Conservation (phyloP, 23 tunicate species). For the Clavelina lepadiformis region DNA sequence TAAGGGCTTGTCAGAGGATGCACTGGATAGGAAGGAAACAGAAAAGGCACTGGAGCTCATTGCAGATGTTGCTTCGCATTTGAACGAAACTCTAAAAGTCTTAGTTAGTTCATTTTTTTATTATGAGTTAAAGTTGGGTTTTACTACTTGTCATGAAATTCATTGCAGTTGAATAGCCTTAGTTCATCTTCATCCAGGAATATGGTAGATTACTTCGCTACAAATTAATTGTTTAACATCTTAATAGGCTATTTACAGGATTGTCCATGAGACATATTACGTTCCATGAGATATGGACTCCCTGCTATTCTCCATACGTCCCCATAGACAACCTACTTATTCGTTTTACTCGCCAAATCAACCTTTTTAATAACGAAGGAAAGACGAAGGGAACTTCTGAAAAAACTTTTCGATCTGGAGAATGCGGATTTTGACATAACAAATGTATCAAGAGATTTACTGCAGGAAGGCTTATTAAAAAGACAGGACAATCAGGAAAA, state of each 20-base stretch:
- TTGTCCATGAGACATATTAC: too few relatives aligned
- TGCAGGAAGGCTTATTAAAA: slow-evolving; percentile 68
- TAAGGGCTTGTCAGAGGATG: slow-evolving; percentile 63
- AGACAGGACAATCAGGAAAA: slow-evolving; percentile 79
- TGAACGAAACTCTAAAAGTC: slow-evolving; percentile 63
- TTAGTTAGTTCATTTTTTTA: slow-evolving; percentile 52
- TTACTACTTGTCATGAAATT: not conserved
- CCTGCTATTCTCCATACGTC: slow-evolving; percentile 55
- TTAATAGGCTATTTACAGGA: too few relatives aligned
- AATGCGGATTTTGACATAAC: slow-evolving; percentile 73
- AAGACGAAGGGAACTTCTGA: slow-evolving; percentile 51
- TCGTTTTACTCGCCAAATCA: not conserved
- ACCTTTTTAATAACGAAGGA: slow-evolving; percentile 34
- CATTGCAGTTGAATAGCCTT: not conserved
- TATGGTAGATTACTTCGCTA: too few relatives aligned
- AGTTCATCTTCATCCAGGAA: not conserved
- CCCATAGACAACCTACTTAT: slow-evolving; percentile 34
- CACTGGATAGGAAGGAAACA: slow-evolving; percentile 48
- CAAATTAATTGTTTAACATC: too few relatives aligned
- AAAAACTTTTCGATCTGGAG: slow-evolving; percentile 58
- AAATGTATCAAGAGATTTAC: slow-evolving; percentile 49
- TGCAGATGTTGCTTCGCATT: slow-evolving; percentile 63
- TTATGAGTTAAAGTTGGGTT: too few relatives aligned
- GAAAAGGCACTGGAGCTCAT: slow-evolving; percentile 67
- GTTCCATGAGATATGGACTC: too few relatives aligned